Evolutionary conservation across 2,113 vertebrate genomes (phyloP), one percentile per base, ranked within the genome.

Genomic region (Leptobrachium leishanense): DNA sequence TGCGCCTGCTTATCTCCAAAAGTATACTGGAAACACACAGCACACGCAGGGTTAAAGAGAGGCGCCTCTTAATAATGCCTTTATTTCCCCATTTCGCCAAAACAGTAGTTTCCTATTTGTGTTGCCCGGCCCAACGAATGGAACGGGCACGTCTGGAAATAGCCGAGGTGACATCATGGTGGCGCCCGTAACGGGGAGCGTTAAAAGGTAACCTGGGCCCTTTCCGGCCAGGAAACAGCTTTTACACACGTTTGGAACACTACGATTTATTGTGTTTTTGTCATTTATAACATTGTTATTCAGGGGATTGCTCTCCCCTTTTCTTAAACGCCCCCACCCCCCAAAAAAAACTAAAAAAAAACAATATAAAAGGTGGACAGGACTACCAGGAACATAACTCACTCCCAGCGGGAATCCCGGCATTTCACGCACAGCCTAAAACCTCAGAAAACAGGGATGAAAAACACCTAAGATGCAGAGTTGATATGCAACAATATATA

Each of bases 31-130:
- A 20, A 46, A 67, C 0, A 10, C 10, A 13, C 42, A 57, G 43
- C 4, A 2, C 8, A 46, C 11, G 3, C 0, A 1, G 11, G 43
- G 72, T 73, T 74, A 41, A 72, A 5, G 12, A 69, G 40, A 6
- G 20, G 20, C 50, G 39, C 46, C 74, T 43, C 50, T 66, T 53
- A 75, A 63, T 43, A 31, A 31, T 31, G 20, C 20, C 20, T 31
- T 31, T 31, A 10, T 41, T 2, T 55, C 39, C 0, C 5, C 2
- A 2, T 75, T 75, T 5, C 10, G 55, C 42, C 67, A 53, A 69
- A 42, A 82, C 85, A 85, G 76, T 70, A 39, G 79, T 86, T 88
- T 88, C 83, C 84, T 88, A 46, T 82, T 59, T 78, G 53, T 62
- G 72, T 72, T 69, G 76, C 9, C 84, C 12, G 66, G 68, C 83